Conservation (phyloP, 2,888 invertebrate genomes). For the Nebria salina region DNA sequence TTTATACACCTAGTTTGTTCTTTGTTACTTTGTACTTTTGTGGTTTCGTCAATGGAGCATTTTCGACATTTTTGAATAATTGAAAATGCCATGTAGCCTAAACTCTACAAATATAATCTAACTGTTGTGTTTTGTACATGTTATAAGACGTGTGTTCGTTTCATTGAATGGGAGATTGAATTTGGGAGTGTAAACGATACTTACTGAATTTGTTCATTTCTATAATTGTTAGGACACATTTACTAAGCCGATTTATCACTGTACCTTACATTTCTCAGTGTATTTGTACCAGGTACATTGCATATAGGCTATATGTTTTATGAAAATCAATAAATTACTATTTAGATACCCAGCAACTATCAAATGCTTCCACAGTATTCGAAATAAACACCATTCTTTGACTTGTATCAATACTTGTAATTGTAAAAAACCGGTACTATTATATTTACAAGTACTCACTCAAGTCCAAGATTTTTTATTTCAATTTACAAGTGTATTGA, state of each 20-base stretch:
- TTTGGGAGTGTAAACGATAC: background rate
- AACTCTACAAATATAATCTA: background rate
- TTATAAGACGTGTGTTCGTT: background rate
- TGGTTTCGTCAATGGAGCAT: slow-evolving; percentile 44
- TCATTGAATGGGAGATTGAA: slow-evolving; percentile 1
- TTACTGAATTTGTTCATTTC: background rate
- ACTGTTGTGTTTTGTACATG: slow-evolving; percentile 1
- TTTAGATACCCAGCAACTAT: background rate
- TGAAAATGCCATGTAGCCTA: background rate
- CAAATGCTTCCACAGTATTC: background rate
- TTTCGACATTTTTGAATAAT: slow-evolving; percentile 24
- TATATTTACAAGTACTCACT: background rate
- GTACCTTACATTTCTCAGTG: background rate
- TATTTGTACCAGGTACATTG: slow-evolving; percentile 1
- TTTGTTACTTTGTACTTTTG: slow-evolving; percentile 43
- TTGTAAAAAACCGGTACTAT: background rate
- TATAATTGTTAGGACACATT: background rate
- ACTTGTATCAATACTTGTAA: background rate
- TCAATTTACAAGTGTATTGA: background rate
- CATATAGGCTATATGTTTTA: background rate
- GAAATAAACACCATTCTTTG: background rate
- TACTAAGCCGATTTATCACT: slow-evolving; percentile 1
- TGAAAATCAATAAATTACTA: background rate
- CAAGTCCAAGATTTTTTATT: background rate
- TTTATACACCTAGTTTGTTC: slow-evolving; percentile 45